Evolutionary conservation across 2,113 vertebrate species (phyloP).

Genomic region (Nesospiza acunhae): DNA sequence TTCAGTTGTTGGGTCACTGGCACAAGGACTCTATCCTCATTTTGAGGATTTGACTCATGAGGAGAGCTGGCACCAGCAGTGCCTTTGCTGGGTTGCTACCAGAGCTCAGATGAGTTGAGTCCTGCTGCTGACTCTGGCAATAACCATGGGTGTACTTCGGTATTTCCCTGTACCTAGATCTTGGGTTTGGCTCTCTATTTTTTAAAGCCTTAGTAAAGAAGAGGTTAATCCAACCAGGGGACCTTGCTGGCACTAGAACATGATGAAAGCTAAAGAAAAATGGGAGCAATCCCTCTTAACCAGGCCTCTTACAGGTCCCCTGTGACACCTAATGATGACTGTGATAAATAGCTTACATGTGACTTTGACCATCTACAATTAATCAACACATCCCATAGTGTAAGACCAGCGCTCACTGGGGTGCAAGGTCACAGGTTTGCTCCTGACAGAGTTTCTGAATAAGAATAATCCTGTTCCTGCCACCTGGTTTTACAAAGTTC

Average conservation of each 20-base stretch:
- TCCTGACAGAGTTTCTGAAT: neutral
- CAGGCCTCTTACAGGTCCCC: neutral
- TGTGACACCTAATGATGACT: conserved; percentile 29
- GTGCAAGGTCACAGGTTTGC: neutral
- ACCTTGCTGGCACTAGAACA: neutral
- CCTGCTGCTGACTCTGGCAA: neutral
- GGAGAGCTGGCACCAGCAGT: neutral
- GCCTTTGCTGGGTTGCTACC: neutral
- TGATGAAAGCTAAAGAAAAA: conserved; percentile 8
- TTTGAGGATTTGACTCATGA: neutral
- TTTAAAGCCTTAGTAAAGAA: neutral
- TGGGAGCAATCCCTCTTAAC: neutral
- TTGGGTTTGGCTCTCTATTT: neutral
- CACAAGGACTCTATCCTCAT: neutral
- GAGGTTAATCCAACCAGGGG: neutral
- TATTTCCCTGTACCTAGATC: neutral
- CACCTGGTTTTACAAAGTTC: neutral
- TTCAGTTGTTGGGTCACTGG: neutral
- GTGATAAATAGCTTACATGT: conserved; percentile 37
- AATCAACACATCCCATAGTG: conserved; percentile 13
- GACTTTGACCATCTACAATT: conserved; percentile 20
- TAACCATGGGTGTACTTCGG: neutral
- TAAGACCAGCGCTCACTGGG: neutral
- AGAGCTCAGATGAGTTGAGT: neutral
- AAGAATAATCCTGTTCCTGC: neutral